These are phyloP conservation scores for Autographa gamma DNA, from an alignment of 2,888 invertebrate species.

Conservation along the genomic window DNA sequence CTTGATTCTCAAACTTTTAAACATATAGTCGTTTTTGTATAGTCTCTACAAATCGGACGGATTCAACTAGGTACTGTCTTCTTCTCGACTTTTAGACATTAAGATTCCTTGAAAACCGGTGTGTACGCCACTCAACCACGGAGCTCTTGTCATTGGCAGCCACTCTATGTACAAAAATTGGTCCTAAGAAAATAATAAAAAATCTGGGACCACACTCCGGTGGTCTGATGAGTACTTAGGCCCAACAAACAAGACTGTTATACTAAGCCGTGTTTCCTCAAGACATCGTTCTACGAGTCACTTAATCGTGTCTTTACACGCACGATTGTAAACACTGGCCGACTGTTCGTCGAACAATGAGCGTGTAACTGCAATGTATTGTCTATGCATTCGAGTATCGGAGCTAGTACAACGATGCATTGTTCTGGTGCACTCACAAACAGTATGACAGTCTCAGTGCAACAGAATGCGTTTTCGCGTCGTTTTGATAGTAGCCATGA, in stretches of 20 bases:
- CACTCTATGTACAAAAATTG: no score
- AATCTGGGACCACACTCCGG: no score
- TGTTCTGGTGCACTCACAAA: background rate
- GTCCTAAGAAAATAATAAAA: no score
- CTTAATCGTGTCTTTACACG: background rate
- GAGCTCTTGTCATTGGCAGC: no score
- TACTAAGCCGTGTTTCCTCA: background rate
- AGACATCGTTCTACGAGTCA: background rate
- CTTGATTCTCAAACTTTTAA: no score
- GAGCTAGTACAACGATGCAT: slow-evolving; percentile 1
- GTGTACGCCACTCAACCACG: no score
- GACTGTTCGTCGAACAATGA: slow-evolving; percentile 2
- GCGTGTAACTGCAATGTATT: background rate
- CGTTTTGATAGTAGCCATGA: background rate
- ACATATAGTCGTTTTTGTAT: no score
- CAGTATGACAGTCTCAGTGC: background rate
- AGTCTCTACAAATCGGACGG: no score
- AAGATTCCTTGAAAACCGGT: no score
- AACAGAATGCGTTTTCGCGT: background rate
- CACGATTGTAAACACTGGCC: background rate
- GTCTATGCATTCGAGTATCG: background rate
- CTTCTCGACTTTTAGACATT: no score
- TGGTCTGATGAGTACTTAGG: background rate
- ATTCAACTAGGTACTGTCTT: no score
- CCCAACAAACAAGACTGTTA: background rate